Percentiles rank a stretch among this genome's conserved stretches.
Evolutionary conservation across 2,797 vertebrate species (phyloP).

Genomic region (Myotis pilosus): DNA sequence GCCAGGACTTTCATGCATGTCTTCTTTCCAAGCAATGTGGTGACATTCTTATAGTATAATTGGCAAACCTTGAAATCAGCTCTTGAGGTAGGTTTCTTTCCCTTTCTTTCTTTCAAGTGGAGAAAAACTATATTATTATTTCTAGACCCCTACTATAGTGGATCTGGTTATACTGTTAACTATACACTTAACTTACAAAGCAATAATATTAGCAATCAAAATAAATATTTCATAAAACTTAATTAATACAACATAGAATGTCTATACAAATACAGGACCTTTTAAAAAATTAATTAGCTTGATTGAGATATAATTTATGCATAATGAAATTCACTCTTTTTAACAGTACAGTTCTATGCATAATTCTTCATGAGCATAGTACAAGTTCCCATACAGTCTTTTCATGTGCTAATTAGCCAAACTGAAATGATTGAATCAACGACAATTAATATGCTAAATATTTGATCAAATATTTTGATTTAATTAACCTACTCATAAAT

Average conservation of each 20-base stretch:
- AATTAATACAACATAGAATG: background rate
- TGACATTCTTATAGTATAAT: background rate
- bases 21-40: background rate
- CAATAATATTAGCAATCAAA: background rate
- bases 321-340: background rate
- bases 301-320: background rate
- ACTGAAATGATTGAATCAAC: background rate
- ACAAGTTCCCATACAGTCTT: background rate
- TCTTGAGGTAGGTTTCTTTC: background rate
- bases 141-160: background rate
- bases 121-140: background rate
- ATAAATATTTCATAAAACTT: background rate
- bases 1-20: background rate
- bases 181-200: background rate
- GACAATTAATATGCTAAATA: background rate
- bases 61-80: background rate
- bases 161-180: background rate
- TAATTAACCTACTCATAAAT: background rate
- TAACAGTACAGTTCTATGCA: background rate
- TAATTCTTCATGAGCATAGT: background rate
- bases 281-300: background rate
- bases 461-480: background rate
- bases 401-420: background rate
- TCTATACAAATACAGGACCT: background rate
- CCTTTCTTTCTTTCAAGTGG: background rate